A percentile compares a stretch with the other conserved stretches of the same genome.
Evolutionary conservation across 2,797 vertebrate species (phyloP).

Genomic region (Zalophus californianus): DNA sequence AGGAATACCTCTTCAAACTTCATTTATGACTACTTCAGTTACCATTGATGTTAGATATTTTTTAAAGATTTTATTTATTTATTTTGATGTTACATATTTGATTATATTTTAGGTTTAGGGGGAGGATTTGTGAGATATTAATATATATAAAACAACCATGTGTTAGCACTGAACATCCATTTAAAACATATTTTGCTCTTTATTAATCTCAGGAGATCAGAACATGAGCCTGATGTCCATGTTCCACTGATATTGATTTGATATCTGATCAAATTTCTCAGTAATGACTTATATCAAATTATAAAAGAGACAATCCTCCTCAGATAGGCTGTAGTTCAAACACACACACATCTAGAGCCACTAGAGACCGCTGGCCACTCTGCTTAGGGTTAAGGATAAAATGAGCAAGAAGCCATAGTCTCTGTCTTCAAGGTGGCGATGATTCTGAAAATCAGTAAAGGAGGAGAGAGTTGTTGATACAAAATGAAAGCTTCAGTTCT

Average conservation of each 20-base stretch:
- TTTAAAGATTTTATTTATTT: background rate
- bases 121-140: background rate
- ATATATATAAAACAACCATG: accelerated
- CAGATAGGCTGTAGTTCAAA: background rate
- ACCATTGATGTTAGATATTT: background rate
- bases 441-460: background rate
- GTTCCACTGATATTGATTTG: background rate
- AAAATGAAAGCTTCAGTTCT: background rate
- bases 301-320: background rate
- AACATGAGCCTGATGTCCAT: accelerated
- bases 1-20: background rate
- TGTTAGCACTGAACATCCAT: accelerated
- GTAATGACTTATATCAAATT: background rate
- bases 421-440: too few relatives aligned
- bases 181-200: too few relatives aligned
- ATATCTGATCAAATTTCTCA: background rate
- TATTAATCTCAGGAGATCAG: background rate
- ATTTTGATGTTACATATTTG: background rate
- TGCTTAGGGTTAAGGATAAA: accelerated
- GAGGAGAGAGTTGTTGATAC: too few relatives aligned
- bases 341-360: background rate
- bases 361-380: accelerated
- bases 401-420: accelerated
- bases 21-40: background rate
- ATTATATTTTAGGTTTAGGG: background rate